Evolutionary conservation across 2,888 invertebrate species (phyloP).

Genomic region (Chrysolina haemoptera): DNA sequence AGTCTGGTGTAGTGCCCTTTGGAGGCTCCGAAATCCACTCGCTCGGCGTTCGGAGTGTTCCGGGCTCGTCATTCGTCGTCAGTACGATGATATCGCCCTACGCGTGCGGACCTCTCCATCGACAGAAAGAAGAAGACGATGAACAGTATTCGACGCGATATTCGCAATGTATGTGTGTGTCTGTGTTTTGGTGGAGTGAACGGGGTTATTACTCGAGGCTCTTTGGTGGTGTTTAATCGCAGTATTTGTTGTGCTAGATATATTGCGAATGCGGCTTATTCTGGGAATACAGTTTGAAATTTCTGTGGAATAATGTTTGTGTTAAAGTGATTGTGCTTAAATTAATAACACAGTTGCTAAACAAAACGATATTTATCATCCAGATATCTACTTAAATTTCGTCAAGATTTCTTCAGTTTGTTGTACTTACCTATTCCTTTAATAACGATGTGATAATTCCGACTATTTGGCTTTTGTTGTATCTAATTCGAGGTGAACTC

Average conservation of each 20-base stretch:
- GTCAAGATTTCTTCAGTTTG: background rate
- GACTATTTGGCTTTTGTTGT: too few species aligned
- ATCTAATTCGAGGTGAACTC: background rate
- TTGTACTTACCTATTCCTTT: background rate
- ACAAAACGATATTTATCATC: background rate
- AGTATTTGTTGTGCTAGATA: constrained; percentile 10
- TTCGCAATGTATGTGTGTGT: constrained; percentile 50
- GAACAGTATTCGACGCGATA: constrained; percentile 49
- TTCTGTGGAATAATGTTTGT: background rate
- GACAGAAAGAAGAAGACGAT: constrained; percentile 48
- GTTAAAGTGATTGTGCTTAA: constrained; percentile 3
- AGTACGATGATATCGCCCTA: constrained; percentile 60
- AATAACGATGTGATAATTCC: too few species aligned
- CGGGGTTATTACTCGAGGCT: constrained; percentile 9
- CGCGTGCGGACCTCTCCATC: constrained; percentile 59
- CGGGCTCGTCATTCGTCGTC: constrained; percentile 31
- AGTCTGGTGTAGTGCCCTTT: constrained; percentile 51
- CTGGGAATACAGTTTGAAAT: constrained; percentile 1
- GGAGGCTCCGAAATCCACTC: constrained; percentile 39
- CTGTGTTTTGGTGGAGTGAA: constrained; percentile 44
- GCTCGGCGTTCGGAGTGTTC: constrained; percentile 34
- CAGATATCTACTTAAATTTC: background rate
- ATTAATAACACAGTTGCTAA: background rate
- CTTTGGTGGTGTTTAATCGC: constrained; percentile 25
- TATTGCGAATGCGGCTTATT: background rate